Base-by-base conservation (phyloP, 2,113 vertebrate genomes). In the Riparia riparia region DNA sequence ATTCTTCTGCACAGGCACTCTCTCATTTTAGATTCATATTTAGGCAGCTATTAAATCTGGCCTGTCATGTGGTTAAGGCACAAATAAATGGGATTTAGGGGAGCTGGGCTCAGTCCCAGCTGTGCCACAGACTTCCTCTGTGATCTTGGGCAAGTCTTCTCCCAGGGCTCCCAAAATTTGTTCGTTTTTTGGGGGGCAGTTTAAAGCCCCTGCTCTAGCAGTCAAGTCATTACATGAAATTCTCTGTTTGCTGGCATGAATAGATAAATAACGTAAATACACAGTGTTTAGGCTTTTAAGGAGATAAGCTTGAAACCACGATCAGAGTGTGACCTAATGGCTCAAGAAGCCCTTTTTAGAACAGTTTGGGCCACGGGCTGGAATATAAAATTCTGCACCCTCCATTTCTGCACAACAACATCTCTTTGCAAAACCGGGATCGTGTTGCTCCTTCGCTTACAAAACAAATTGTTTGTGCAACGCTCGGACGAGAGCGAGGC, bases 211-310 rank as follows among this genome's bases (percentile, higher is more conserved):
- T 57, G 19, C 66, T 92, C 24, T 9, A 68, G 77, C 70, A 94
- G 69, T 86, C 86, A 80, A 90, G 78, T 42, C 49, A 82, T 63
- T 61, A 66, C 81, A 93, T 24, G 60, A 86, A 88, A 93, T 89
- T 89, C 79, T 88, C 56, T 18, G 1, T 86, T 86, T 2, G 4
- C 86, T 86, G 94, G 80, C 72, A 49, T 42, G 94, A 93, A 92
- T 21, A 95, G 86, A 95, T 93, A 96, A 91, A 96, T 96, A 64
- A 86, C 95, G 73, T 78, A 89, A 95, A 90, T 92, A 95, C 2
- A 1, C 56, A 7, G 11, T 15, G 60, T 95, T 89, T 60, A 71
- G 61, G 72, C 80, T 93, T 93, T 89, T 60, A 64, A 65, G 77
- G 93, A 89, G 93, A 93, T 95, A 94, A 95, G 69, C 69, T 76